Evolutionary conservation across 2,888 invertebrate genomes (phyloP).

Genomic region (Eilema caniola): DNA sequence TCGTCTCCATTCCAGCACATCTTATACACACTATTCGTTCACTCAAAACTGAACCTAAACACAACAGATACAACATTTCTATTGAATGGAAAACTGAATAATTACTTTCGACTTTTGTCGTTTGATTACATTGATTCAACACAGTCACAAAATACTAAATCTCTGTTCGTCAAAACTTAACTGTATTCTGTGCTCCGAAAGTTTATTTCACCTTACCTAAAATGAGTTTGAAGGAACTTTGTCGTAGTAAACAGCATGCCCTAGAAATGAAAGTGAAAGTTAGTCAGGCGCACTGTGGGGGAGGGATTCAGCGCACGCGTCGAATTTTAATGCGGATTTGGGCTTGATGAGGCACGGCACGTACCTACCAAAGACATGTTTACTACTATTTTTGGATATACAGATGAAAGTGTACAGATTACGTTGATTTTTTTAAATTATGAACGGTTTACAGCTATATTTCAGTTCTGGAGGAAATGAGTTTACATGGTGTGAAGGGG

Average conservation of each 20-base stretch:
- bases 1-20: slow-evolving; percentile 53
- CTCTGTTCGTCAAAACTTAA: slow-evolving; percentile 29
- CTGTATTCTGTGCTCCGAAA: slow-evolving; percentile 1
- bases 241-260: slow-evolving; percentile 68
- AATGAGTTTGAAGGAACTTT: slow-evolving; percentile 40
- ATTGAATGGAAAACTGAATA: slow-evolving; percentile 38
- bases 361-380: slow-evolving; percentile 54
- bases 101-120: slow-evolving; percentile 71
- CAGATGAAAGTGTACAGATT: slow-evolving; percentile 63
- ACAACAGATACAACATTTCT: slow-evolving; percentile 15
- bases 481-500: not conserved
- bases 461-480: not conserved
- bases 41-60: slow-evolving; percentile 47
- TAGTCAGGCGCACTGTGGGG: slow-evolving; percentile 60
- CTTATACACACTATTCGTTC: slow-evolving; percentile 34
- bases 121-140: slow-evolving; percentile 51
- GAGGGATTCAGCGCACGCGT: slow-evolving; percentile 69
- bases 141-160: slow-evolving; percentile 55
- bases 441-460: not conserved
- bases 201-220: slow-evolving; percentile 35
- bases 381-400: slow-evolving; percentile 59
- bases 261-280: slow-evolving; percentile 86
- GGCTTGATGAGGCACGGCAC: slow-evolving; percentile 77
- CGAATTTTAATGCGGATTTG: slow-evolving; percentile 80
- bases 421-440: slow-evolving; percentile 18